Evolutionary conservation across 2,888 invertebrate species (phyloP).

Genomic region (Thyatira batis): DNA sequence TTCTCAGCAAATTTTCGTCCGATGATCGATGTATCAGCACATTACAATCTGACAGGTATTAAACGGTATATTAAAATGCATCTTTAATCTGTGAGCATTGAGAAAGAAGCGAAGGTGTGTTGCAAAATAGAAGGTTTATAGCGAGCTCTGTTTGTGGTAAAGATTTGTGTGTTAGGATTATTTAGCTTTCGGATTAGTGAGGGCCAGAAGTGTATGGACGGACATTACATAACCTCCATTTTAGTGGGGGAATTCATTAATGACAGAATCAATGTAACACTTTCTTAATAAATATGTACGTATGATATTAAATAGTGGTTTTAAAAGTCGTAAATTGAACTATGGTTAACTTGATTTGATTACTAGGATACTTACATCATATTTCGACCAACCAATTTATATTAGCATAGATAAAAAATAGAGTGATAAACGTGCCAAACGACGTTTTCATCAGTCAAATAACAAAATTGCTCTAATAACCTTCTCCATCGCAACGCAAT

Average conservation of each 20-base stretch:
- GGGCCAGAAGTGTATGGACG: not conserved
- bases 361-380: too few species aligned
- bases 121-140: not conserved
- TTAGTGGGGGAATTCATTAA: not conserved
- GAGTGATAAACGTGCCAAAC: not conserved
- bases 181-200: not conserved
- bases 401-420: not conserved
- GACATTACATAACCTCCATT: not conserved
- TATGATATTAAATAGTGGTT: too few species aligned
- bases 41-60: conserved; percentile 3
- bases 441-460: not conserved
- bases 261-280: not conserved
- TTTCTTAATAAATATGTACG: too few species aligned
- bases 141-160: not conserved
- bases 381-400: not conserved
- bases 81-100: conserved; percentile 3
- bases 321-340: too few species aligned
- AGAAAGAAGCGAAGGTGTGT: not conserved
- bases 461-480: not conserved
- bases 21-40: conserved; percentile 22
- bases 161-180: not conserved
- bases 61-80: conserved; percentile 1
- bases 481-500: not conserved
- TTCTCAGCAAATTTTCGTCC: conserved; percentile 13
- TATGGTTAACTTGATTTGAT: too few species aligned